A percentile compares a stretch with the other conserved stretches of the same genome.
Evolutionary conservation across 1,140 invertebrate species (phyloP).

Genomic region (Delia radicum): DNA sequence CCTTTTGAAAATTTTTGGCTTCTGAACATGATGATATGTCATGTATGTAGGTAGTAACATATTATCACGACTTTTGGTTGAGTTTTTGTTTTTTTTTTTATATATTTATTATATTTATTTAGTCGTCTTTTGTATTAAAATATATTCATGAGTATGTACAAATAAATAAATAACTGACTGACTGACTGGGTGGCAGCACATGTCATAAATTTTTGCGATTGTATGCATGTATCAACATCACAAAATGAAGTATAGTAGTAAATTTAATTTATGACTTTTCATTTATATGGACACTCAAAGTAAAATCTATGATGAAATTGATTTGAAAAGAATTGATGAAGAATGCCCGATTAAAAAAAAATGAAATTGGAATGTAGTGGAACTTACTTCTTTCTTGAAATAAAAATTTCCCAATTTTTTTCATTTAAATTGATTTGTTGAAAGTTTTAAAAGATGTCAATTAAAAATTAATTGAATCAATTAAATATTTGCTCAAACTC

Average conservation of each 20-base stretch:
- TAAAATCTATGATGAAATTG: background rate
- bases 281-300: background rate
- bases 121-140: background rate
- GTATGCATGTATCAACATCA: background rate
- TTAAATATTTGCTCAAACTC: too few relatives aligned
- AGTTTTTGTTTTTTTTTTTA: background rate
- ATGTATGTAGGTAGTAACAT: background rate
- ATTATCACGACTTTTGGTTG: background rate
- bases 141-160: background rate
- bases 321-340: too few relatives aligned
- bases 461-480: too few relatives aligned
- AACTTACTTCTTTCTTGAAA: too few relatives aligned
- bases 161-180: constrained; percentile 1
- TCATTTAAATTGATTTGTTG: too few relatives aligned
- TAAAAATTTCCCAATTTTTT: too few relatives aligned
- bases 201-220: constrained; percentile 11
- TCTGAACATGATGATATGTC: background rate
- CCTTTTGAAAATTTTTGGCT: background rate
- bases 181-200: constrained; percentile 1
- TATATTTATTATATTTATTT: constrained; percentile 3
- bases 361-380: too few relatives aligned
- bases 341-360: too few relatives aligned
- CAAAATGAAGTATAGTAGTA: background rate
- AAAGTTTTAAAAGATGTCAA: too few relatives aligned
- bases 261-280: background rate